Conservation (phyloP, 1,140 invertebrate genomes). For the Diploscapter pachys region DNA sequence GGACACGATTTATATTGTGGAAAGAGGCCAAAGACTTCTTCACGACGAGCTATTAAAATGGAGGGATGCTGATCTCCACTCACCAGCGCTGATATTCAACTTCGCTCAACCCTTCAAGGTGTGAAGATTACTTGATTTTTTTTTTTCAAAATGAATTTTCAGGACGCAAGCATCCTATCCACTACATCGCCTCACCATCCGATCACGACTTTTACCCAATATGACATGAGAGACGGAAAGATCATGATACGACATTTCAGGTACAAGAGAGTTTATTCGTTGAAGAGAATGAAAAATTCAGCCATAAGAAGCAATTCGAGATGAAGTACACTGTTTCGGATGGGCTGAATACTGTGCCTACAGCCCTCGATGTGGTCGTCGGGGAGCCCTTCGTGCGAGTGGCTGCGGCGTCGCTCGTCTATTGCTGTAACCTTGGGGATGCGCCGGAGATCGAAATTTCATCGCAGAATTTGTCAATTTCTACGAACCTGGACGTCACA, state of each 20-base stretch:
- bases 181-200: conserved; percentile 38
- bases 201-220: conserved; percentile 41
- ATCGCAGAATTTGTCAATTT: conserved; percentile 34
- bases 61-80: conserved; percentile 45
- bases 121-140: background rate
- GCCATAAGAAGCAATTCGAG: background rate
- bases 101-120: conserved; percentile 44
- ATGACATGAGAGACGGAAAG: conserved; percentile 40
- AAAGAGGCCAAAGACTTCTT: conserved; percentile 46
- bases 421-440: conserved; percentile 18
- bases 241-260: conserved; percentile 50
- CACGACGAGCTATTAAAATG: conserved; percentile 45
- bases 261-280: conserved; percentile 16
- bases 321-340: conserved; percentile 53
- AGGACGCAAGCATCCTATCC: conserved; percentile 38
- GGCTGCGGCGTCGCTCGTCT: conserved; percentile 2
- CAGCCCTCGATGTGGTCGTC: conserved; percentile 33
- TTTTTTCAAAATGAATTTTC: conserved; percentile 11
- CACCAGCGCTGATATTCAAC: conserved; percentile 37
- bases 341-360: conserved; percentile 42
- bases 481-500: conserved; percentile 49
- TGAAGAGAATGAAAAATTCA: background rate
- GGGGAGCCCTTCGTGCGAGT: conserved; percentile 43
- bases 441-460: conserved; percentile 14
- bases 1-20: conserved; percentile 29